Evolutionary conservation across 1,140 invertebrate genomes (phyloP), one percentile per base, ranked within the genome.

Genomic region (Heterodera schachtii): DNA sequence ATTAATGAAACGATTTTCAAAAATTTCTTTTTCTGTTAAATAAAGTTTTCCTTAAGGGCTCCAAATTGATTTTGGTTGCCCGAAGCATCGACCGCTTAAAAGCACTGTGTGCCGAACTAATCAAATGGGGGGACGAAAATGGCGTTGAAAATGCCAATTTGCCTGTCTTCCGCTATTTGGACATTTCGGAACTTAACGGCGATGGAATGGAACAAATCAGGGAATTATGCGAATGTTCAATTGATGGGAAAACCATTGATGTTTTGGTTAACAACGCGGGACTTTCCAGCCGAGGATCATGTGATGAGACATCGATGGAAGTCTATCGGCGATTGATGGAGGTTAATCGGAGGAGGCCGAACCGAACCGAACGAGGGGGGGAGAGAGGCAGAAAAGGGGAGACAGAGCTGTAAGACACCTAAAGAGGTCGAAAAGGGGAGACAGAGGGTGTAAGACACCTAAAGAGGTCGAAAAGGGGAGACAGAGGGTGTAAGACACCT

Each of bases 311-410:
- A 3, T 91, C 93, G 66, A 88, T 95, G n/a, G 93, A 94, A 88
- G 94, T 98, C 47, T 94, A 96, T 91, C 92, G 94, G 71, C 93
- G 94, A 92, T 92, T 98, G 31, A 98, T 98, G 96, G 77, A 78
- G 77, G 77, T 78, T 78, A 70, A 11, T 52, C 49, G 49, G 6
- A 52, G 11, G 11, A 8, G 6, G 6, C 49, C 31, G 31, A 31
- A 31, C 49, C 31, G 31, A 31, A 31, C 31, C 31, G 31, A 31
- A 31, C 31, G 31, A 31, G 31, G 31, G 31, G 31, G 31, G 31
- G 31, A n/a, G n/a, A n/a, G n/a, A n/a, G 49, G 49, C 6, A 49
- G 49, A 52, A 52, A 52, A 52, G 49, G 49, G 49, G 6, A 52
- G 49, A 11, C 49, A 52, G 31, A 31, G 31, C 0, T 31, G 31